Base-by-base conservation (phyloP, 2,888 invertebrate species). In the Gymnoscelis rufifasciata region DNA sequence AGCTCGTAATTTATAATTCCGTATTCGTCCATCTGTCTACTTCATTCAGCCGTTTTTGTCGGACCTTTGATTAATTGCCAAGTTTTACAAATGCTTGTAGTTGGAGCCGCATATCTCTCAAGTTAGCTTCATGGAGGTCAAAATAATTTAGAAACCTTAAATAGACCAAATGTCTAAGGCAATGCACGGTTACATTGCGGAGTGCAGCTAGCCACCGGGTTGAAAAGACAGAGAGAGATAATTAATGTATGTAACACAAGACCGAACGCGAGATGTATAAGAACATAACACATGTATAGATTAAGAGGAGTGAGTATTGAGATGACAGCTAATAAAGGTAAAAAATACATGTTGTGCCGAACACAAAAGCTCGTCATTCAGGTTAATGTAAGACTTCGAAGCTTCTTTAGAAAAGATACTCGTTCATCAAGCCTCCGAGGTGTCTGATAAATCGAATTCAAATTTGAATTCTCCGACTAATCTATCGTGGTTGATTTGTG, bases 21-120 rank as follows among this genome's bases (percentile, higher is more conserved):
- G 7, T 35, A 50, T 40, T 41, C 43, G 28, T 46, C 43, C 51
- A 44, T 49, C 54, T 51, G 47, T 46, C 36, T 45, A 26, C 33
- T 51, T 51, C 51, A 52, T 54, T 50, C 46, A 54, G 47, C 50
- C 54, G 49, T 50, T n/a, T 54, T 58, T 52, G 52, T 52, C 52
- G 52, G 52, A 36, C 38, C 39, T 50, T 52, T 53, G 56, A 59
- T 56, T 56, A 53, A 57, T 56, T 52, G 52, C 53, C 41, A 28
- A 37, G 35, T 36, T 40, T 40, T 43, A 47, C 47, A 44, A 52
- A 50, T 46, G 43, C 44, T 31, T 30, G 30, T 39, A 46, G 31
- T 14, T 10, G 33, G 29, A 10, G 50, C 42, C 3, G 1, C 29
- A n/a, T 3, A 26, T n/a, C 0, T 28, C 15, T 4, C 13, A 7